Conservation (phyloP, 2,888 invertebrate species). For the Mesochorus sp. region DNA sequence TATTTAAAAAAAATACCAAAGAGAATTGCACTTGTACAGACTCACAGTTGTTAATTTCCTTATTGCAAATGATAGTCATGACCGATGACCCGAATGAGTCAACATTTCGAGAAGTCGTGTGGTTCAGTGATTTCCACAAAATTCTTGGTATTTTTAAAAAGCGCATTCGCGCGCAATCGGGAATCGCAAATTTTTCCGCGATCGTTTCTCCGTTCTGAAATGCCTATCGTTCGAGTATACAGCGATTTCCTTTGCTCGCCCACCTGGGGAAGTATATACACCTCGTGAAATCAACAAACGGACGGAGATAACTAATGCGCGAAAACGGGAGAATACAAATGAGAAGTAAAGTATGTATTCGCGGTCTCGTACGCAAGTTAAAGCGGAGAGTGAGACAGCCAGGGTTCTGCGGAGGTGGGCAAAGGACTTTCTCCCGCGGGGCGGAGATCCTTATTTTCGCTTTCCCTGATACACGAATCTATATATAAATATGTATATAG, state of each 20-base stretch:
- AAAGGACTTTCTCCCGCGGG: constrained; percentile 75
- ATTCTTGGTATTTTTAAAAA: too few relatives aligned
- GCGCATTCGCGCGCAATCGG: too few relatives aligned
- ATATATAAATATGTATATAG: constrained; percentile 28
- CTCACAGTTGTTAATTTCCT: too few relatives aligned
- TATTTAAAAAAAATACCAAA: background rate
- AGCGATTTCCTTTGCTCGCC: constrained; percentile 26
- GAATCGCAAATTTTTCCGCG: constrained; percentile 20
- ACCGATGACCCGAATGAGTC: too few relatives aligned
- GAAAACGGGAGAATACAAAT: constrained; percentile 57
- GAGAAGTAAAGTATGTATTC: constrained; percentile 39
- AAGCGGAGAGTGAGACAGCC: constrained; percentile 14
- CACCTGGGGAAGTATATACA: constrained; percentile 20
- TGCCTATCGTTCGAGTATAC: constrained; percentile 44
- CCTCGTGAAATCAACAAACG: constrained; percentile 44
- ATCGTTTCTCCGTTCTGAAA: constrained; percentile 10
- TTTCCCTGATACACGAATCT: constrained; percentile 73
- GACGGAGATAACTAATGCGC: constrained; percentile 49
- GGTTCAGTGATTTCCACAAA: too few relatives aligned
- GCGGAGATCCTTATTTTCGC: constrained; percentile 73
- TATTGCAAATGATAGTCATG: too few relatives aligned
- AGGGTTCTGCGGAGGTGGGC: constrained; percentile 59
- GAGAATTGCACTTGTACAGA: too few relatives aligned
- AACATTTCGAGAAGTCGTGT: too few relatives aligned
- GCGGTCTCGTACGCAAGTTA: constrained; percentile 35